These are phyloP conservation scores for Eupithecia tripunctaria DNA, from an alignment of 2,888 invertebrate species.

Conservation along the genomic window DNA sequence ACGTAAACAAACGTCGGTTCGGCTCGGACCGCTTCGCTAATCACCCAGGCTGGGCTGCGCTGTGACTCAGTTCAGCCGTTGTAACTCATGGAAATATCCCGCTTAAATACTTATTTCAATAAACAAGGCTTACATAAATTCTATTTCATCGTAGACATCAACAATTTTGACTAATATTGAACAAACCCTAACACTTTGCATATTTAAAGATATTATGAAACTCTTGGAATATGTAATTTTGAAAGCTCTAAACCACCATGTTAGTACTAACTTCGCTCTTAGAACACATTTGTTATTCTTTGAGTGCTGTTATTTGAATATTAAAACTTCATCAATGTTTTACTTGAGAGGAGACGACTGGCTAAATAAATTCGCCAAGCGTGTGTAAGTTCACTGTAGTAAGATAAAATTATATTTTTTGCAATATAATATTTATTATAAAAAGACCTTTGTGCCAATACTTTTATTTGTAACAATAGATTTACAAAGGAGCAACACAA, in stretches of 20 bases:
- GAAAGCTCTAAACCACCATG: conserved; percentile 1
- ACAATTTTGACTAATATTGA: too few species aligned
- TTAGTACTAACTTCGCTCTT: not conserved
- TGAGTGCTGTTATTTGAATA: not conserved
- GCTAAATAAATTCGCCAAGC: not conserved
- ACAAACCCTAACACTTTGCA: too few species aligned
- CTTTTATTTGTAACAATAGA: not conserved
- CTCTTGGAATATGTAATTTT: conserved; percentile 13
- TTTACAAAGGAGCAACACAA: not conserved
- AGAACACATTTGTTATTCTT: conserved; percentile 6
- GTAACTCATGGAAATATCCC: too few species aligned
- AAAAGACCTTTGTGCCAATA: not conserved
- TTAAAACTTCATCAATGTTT: not conserved
- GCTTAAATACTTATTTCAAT: too few species aligned
- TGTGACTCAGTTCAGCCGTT: too few species aligned
- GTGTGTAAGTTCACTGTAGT: not conserved
- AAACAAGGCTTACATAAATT: too few species aligned
- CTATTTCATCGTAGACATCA: too few species aligned
- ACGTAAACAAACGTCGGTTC: too few species aligned
- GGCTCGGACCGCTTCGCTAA: too few species aligned
- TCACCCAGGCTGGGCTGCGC: too few species aligned
- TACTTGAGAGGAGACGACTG: not conserved
- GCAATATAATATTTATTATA: not conserved
- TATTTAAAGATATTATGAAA: conserved; percentile 10
- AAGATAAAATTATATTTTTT: not conserved